Evolutionary conservation across 2,113 vertebrate genomes (phyloP).

Genomic region (Clinocottus analis): DNA sequence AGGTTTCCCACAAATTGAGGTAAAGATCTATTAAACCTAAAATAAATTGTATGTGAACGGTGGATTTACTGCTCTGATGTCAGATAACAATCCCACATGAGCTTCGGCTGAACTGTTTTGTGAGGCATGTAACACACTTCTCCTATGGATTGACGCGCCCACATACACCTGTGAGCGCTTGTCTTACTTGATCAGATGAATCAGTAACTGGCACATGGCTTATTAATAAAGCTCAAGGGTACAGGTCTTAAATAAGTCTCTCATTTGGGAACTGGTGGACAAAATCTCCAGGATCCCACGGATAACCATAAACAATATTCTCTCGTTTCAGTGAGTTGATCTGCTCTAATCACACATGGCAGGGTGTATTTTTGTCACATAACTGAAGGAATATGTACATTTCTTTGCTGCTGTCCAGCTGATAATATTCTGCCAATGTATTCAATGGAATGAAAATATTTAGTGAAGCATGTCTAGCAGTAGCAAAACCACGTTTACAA

Average conservation of each 20-base stretch:
- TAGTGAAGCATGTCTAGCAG: background rate
- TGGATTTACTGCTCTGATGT: background rate
- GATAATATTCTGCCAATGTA: background rate
- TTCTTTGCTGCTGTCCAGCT: background rate
- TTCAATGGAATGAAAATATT: background rate
- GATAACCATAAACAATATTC: background rate
- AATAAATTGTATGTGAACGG: background rate
- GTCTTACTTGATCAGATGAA: too few species aligned
- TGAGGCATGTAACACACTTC: background rate
- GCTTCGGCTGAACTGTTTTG: background rate
- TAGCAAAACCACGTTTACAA: background rate
- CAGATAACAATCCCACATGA: background rate
- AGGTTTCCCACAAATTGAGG: background rate
- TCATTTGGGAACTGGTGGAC: background rate
- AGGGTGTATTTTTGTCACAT: background rate
- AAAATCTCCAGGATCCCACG: background rate
- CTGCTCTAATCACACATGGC: background rate
- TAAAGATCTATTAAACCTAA: background rate
- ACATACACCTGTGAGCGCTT: constrained; percentile 36
- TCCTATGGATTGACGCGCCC: constrained; percentile 4
- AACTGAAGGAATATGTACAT: background rate
- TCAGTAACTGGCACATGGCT: too few species aligned
- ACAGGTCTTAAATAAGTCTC: background rate
- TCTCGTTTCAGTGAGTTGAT: background rate
- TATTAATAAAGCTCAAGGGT: background rate